Evolutionary conservation across 2,797 vertebrate genomes (phyloP).

Genomic region (Cuculus canorus): DNA sequence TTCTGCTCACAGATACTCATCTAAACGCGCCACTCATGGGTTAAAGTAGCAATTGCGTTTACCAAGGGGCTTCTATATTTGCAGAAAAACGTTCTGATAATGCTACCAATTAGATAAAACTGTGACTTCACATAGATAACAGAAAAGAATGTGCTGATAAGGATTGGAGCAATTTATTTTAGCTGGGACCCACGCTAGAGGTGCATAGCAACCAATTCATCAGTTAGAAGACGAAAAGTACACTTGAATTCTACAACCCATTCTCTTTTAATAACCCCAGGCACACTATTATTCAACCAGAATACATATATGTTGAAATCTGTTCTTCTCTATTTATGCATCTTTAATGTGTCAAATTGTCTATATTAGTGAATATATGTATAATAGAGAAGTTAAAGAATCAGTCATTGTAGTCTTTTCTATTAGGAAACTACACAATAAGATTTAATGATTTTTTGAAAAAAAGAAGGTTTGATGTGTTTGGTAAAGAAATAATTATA

Average conservation of each 20-base stretch:
- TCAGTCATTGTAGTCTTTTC: background rate
- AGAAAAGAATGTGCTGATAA: slow-evolving; percentile 19
- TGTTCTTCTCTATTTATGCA: background rate
- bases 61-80: background rate
- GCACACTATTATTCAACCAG: background rate
- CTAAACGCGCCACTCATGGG: background rate
- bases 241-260: slow-evolving; percentile 29
- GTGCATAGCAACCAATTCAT: slow-evolving; percentile 41
- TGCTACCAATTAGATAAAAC: slow-evolving; percentile 44
- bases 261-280: slow-evolving; percentile 28
- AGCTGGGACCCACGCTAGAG: background rate
- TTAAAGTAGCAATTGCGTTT: slow-evolving; percentile 13
- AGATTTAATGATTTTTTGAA: background rate
- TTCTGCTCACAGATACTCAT: background rate
- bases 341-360: slow-evolving; percentile 12
- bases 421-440: background rate
- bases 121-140: background rate
- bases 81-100: background rate
- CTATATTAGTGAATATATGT: background rate
- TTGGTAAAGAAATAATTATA: slow-evolving; percentile 12
- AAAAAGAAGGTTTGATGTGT: background rate
- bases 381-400: background rate
- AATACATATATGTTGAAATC: slow-evolving; percentile 26
- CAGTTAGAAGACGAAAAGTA: background rate
- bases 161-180: slow-evolving; percentile 35